A percentile compares a stretch with the other conserved stretches of the same genome.
Conservation (phyloP, 2,888 invertebrate genomes). For the Argyra leucocephala region DNA sequence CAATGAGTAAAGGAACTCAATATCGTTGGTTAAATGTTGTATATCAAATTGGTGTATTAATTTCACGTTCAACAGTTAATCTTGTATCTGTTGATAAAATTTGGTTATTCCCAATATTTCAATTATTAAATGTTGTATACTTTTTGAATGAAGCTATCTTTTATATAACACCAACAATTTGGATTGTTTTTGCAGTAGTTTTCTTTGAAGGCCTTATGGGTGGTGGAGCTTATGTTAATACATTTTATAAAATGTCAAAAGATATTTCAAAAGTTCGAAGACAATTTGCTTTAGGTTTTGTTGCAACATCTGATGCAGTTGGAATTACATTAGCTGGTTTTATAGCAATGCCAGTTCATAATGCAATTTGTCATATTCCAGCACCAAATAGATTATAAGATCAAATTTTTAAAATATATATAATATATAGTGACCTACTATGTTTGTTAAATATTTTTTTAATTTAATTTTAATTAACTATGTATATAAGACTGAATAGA, state of each 20-base stretch:
- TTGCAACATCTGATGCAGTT: conserved; percentile 62
- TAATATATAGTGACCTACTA: no score
- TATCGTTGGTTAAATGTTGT: conserved; percentile 74
- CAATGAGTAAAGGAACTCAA: conserved; percentile 52
- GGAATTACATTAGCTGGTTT: conserved; percentile 70
- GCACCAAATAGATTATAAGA: conserved; percentile 31
- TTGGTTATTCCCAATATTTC: conserved; percentile 62
- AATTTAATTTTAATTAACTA: no score
- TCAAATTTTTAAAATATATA: no score
- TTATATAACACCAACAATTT: conserved; percentile 55
- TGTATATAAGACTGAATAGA: no score
- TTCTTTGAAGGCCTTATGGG: conserved; percentile 70
- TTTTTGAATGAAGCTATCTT: conserved; percentile 55
- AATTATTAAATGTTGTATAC: conserved; percentile 55
- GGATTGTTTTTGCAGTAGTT: conserved; percentile 55
- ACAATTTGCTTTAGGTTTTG: conserved; percentile 63
- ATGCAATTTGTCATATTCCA: conserved; percentile 57
- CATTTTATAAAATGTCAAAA: conserved; percentile 62
- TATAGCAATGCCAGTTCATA: conserved; percentile 63
- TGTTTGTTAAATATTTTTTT: no score
- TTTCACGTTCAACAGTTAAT: conserved; percentile 75
- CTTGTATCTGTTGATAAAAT: conserved; percentile 55
- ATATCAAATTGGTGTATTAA: conserved; percentile 75
- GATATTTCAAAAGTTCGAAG: conserved; percentile 49
- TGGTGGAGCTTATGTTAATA: conserved; percentile 74